Conservation (phyloP, 2,797 vertebrate genomes). For the Onychomys leucogaster region DNA sequence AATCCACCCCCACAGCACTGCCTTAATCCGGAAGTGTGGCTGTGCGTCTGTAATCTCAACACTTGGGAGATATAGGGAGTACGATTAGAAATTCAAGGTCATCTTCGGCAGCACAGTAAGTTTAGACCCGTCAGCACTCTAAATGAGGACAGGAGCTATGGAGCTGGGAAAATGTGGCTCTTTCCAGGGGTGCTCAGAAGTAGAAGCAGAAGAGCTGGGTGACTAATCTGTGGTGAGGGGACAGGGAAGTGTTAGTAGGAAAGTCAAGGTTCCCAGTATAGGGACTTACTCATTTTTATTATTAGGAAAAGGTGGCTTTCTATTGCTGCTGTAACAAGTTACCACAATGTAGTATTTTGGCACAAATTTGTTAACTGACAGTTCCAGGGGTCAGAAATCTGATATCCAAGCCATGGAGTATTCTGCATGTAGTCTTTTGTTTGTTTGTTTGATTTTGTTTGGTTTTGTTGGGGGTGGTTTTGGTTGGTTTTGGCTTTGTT, state of each 20-base stretch:
- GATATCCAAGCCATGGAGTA: neutral
- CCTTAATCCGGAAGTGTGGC: neutral
- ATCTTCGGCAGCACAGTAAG: neutral
- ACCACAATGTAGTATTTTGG: neutral
- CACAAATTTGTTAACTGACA: neutral
- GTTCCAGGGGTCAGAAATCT: neutral
- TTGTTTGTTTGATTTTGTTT: neutral
- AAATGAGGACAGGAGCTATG: neutral
- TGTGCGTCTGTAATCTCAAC: neutral
- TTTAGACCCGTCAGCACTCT: neutral
- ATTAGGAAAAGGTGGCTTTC: neutral
- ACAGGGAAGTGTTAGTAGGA: neutral
- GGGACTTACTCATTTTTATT: neutral
- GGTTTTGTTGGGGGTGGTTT: neutral
- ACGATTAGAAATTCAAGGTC: neutral
- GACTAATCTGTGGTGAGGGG: neutral
- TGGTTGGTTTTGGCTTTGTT: neutral
- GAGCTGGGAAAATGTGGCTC: neutral
- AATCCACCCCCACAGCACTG: too few relatives aligned
- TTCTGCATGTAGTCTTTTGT: neutral
- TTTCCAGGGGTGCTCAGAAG: neutral
- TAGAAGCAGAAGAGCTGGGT: neutral
- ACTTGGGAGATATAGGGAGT: neutral
- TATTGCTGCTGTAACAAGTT: neutral
- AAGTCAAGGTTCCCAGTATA: neutral